Evolutionary conservation across 1,140 invertebrate species (phyloP).

Genomic region (Trypoxylus dichotomus): DNA sequence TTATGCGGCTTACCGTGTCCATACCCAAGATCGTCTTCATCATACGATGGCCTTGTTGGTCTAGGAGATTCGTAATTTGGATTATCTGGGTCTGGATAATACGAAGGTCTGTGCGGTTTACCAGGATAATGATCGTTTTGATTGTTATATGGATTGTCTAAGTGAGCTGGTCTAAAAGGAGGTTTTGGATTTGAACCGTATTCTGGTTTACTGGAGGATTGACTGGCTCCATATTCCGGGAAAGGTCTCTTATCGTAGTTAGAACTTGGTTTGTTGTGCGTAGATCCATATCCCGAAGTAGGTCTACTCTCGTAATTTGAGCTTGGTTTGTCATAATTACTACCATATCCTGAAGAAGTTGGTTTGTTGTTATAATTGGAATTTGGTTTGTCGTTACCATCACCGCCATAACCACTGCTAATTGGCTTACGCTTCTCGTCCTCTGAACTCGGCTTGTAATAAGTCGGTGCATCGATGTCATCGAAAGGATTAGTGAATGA

Average conservation of each 20-base stretch:
- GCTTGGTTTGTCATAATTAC: not conserved
- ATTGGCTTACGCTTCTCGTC: not conserved
- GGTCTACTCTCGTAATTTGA: not conserved
- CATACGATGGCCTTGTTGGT: not conserved
- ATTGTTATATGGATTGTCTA: conserved; percentile 38
- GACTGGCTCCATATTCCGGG: no score
- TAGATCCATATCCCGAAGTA: conserved; percentile 3
- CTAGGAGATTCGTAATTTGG: conserved; percentile 23
- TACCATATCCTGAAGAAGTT: not conserved
- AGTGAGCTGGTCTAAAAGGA: conserved; percentile 34
- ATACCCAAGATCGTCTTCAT: not conserved
- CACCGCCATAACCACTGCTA: not conserved
- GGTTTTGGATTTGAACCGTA: conserved; percentile 28
- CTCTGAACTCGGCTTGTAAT: not conserved
- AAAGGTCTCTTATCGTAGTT: no score
- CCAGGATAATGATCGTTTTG: not conserved
- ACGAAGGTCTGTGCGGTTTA: not conserved
- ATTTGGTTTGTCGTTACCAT: not conserved
- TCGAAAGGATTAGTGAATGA: not conserved
- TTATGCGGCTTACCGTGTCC: not conserved
- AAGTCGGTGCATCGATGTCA: not conserved
- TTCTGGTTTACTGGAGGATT: not conserved
- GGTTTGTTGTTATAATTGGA: conserved; percentile 4
- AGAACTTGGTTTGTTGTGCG: not conserved
- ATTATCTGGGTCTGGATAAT: conserved; percentile 24